These are phyloP conservation scores for Dissostichus mawsoni DNA, from an alignment of 2,113 vertebrate genomes.

Conservation along the genomic window DNA sequence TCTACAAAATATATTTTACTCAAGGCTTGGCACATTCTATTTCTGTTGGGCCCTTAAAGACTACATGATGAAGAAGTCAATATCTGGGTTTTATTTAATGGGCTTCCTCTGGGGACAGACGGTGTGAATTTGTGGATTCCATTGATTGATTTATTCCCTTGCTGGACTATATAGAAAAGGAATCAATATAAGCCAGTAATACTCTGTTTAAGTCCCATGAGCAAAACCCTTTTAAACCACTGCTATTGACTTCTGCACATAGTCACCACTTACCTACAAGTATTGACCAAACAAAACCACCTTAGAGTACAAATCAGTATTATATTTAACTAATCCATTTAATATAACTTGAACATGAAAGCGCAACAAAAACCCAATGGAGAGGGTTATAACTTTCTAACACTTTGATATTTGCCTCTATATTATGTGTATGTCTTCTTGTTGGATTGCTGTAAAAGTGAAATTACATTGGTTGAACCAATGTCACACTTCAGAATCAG, in stretches of 20 bases:
- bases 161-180: too few species aligned
- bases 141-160: neutral
- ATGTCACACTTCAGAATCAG: neutral
- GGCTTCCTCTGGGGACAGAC: neutral
- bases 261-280: neutral
- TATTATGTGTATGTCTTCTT: too few species aligned
- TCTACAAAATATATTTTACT: neutral
- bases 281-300: neutral
- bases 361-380: neutral
- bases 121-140: neutral
- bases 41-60: neutral
- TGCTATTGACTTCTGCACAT: neutral
- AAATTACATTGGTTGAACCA: neutral
- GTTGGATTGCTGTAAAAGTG: neutral
- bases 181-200: neutral
- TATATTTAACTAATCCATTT: neutral
- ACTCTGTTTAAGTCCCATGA: neutral
- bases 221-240: neutral
- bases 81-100: neutral
- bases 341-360: neutral
- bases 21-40: neutral
- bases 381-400: neutral
- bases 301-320: neutral
- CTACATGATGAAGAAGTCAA: conserved; percentile 23
- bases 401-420: neutral